Evolutionary conservation across 2,888 invertebrate genomes (phyloP), one percentile per base, ranked within the genome.

Genomic region (Polydrusus cervinus): DNA sequence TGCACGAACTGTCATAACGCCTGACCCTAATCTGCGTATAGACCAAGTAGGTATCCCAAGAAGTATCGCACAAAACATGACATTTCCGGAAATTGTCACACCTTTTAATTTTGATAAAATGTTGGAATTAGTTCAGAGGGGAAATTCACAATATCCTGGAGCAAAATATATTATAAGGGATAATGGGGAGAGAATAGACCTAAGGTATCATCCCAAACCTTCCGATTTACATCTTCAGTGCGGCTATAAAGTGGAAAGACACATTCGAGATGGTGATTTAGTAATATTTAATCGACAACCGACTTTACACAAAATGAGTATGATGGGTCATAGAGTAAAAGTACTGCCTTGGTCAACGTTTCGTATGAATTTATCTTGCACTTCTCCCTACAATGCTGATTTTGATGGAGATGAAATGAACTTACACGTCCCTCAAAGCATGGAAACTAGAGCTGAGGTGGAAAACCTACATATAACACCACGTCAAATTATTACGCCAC

Each of bases 351-450:
- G 99, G 99, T 99, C 99, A 60, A 99, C 99, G 78, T 99, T 99
- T 89, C 94, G 99, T 76, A 96, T 99, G 95, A 99, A 99, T 88
- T 90, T 99, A 68, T 93, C 93, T 88, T 92, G 99, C 84, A 99
- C 99, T 0, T 98, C 99, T n/a, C 99, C 98, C 0, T 99, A 99
- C 88, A 99, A 99, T 86, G 99, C 99, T 81, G 99, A 99, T 91
- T 99, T 99, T 89, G 99, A 99, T 85, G 99, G 99, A 1, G 99
- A 99, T 85, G 99, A 99, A 90, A 99, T 99, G 99, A 99, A 99
- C 86, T 89, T 99, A 60, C 99, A 99, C 86, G 96, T 99, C 7
- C 99, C 99, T 0, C 99, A 99, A 85, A 97, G 98, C 6, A 95
- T 99, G 94, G 99, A 99, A 88, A 99, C 99, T 0, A 78, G 90